phyloP scores from a whole-genome alignment of 2,113 vertebrate genomes.

The Phalacrocorax pelagicus region DNA sequence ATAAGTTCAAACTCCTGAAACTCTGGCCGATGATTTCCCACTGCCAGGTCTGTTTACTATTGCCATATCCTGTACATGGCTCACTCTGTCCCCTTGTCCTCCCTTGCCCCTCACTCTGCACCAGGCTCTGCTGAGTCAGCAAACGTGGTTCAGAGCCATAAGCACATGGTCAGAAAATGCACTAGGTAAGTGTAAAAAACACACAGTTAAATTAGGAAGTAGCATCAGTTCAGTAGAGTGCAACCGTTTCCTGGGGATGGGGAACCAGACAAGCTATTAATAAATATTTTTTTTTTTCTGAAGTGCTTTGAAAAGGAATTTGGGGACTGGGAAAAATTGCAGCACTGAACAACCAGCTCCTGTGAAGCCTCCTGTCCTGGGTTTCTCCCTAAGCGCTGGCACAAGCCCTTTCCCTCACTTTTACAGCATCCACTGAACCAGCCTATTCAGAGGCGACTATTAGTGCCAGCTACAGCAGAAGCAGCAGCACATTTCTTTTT shows the following conservation, averaged over 20 bases:
- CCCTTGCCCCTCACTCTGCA: neutral
- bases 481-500: neutral
- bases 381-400: neutral
- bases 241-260: neutral
- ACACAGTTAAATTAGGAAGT: neutral
- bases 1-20: neutral
- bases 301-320: neutral
- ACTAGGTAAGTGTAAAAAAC: neutral
- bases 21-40: neutral
- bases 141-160: neutral
- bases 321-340: neutral
- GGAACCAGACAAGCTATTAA: conserved; percentile 16
- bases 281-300: neutral
- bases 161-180: neutral
- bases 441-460: neutral
- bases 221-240: neutral
- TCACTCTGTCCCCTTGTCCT: neutral
- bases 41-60: neutral
- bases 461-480: neutral
- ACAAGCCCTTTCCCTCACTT: neutral
- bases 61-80: accelerated
- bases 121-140: neutral
- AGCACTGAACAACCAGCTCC: neutral
- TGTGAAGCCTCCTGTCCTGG: neutral
- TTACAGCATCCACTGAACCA: neutral